These are phyloP conservation scores for Bufo gargarizans DNA, from an alignment of 2,113 vertebrate species.

Conservation along the genomic window DNA sequence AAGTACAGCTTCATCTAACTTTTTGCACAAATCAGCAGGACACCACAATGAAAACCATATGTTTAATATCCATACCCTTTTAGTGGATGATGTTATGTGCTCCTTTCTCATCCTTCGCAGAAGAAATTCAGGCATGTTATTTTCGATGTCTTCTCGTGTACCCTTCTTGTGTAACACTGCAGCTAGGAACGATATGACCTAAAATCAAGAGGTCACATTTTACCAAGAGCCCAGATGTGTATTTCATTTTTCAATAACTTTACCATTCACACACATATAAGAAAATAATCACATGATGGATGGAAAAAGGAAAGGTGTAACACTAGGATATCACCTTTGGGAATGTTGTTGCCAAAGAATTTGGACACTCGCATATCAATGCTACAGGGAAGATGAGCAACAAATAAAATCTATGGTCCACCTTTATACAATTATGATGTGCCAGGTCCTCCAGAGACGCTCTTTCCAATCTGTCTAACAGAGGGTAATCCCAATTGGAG, in stretches of 20 bases:
- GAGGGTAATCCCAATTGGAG: no score
- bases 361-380: no score
- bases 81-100: conserved; percentile 63
- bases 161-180: conserved; percentile 91
- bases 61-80: conserved; percentile 76
- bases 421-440: no score
- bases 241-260: not conserved
- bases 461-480: no score
- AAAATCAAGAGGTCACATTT: conserved; percentile 41
- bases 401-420: no score
- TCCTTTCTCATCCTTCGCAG: conserved; percentile 76
- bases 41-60: not conserved
- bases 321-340: not conserved
- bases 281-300: not conserved
- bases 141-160: conserved; percentile 89
- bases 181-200: conserved; percentile 96
- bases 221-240: not conserved
- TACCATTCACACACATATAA: not conserved
- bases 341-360: not conserved
- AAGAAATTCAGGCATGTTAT: conserved; percentile 92
- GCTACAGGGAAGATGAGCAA: no score
- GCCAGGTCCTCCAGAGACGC: no score
- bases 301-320: not conserved
- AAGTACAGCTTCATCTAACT: not conserved
- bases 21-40: not conserved